These are phyloP conservation scores for Cottus gobio DNA, from an alignment of 2,113 vertebrate species.

Conservation along the genomic window DNA sequence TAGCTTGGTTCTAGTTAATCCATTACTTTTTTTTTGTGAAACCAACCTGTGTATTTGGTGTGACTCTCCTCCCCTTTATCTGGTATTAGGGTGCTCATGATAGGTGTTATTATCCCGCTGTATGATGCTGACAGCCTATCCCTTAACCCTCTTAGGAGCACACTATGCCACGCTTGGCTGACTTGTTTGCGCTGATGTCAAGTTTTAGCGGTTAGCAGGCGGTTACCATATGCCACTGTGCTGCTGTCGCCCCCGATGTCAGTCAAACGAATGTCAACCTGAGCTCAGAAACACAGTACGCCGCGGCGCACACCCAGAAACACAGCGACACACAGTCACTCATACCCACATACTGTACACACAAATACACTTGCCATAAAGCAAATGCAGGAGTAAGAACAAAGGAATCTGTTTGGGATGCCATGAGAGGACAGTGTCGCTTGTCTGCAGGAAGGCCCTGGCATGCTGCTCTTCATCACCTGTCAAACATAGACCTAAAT, in stretches of 20 bases:
- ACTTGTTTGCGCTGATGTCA: conserved; percentile 86
- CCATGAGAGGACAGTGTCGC: conserved; percentile 1
- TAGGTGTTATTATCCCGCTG: conserved; percentile 77
- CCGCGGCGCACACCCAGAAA: conserved; percentile 38
- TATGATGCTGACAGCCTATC: conserved; percentile 80
- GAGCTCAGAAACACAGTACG: conserved; percentile 61
- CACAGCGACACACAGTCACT: conserved; percentile 31
- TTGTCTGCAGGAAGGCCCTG: conserved; percentile 11
- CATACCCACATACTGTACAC: conserved; percentile 34
- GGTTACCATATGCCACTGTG: conserved; percentile 83
- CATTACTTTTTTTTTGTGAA: conserved; percentile 25
- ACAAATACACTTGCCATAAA: conserved; percentile 5
- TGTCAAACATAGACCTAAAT: neutral
- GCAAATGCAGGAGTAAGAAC: conserved; percentile 34
- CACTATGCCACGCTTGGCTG: conserved; percentile 77
- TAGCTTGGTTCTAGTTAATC: conserved; percentile 28
- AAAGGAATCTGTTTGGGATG: conserved; percentile 2
- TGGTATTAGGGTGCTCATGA: conserved; percentile 50
- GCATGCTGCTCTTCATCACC: conserved; percentile 25
- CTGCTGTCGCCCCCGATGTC: conserved; percentile 80
- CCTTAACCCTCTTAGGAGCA: conserved; percentile 81
- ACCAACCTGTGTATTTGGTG: conserved; percentile 43
- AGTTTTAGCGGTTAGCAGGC: conserved; percentile 81
- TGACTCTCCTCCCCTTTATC: conserved; percentile 50
- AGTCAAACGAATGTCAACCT: conserved; percentile 80